Evolutionary conservation across 2,888 invertebrate species (phyloP).

Genomic region (Amblyjoppa proteus): DNA sequence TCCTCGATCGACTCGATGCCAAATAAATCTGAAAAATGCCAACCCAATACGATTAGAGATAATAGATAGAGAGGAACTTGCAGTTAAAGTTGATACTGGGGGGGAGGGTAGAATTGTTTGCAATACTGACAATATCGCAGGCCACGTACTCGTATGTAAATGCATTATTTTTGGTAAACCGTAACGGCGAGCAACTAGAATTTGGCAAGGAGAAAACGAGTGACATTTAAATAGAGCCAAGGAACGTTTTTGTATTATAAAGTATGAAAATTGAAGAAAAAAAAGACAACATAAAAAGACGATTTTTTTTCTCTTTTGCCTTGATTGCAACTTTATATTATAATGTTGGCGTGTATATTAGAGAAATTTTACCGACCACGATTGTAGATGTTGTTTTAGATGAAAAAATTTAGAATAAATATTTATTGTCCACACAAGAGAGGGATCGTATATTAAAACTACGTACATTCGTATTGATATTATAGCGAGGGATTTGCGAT

Average conservation of each 20-base stretch:
- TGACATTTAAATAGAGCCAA: constrained; percentile 13
- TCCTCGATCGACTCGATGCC: constrained; percentile 47
- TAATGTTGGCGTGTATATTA: constrained; percentile 53
- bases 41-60: constrained; percentile 27
- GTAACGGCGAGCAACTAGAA: constrained; percentile 37
- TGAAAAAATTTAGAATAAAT: constrained; percentile 26
- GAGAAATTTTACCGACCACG: constrained; percentile 52
- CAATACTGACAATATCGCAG: constrained; percentile 48
- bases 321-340: constrained; percentile 26
- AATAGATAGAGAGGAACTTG: constrained; percentile 39
- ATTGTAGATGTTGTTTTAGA: constrained; percentile 65
- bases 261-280: constrained; percentile 17
- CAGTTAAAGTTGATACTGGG: constrained; percentile 37
- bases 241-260: constrained; percentile 48
- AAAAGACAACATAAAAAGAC: constrained; percentile 2
- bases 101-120: constrained; percentile 50
- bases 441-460: constrained; percentile 32
- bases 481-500: constrained; percentile 19
- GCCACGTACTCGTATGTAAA: constrained; percentile 40
- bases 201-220: constrained; percentile 25
- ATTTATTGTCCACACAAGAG: constrained; percentile 38
- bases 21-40: constrained; percentile 54
- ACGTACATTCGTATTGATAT: constrained; percentile 37
- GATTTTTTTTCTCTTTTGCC: constrained; percentile 20
- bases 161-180: constrained; percentile 61